Percentiles rank a stretch among this genome's conserved stretches.
Conservation (phyloP, 1,140 invertebrate species). For the Rhynchophorus ferrugineus region DNA sequence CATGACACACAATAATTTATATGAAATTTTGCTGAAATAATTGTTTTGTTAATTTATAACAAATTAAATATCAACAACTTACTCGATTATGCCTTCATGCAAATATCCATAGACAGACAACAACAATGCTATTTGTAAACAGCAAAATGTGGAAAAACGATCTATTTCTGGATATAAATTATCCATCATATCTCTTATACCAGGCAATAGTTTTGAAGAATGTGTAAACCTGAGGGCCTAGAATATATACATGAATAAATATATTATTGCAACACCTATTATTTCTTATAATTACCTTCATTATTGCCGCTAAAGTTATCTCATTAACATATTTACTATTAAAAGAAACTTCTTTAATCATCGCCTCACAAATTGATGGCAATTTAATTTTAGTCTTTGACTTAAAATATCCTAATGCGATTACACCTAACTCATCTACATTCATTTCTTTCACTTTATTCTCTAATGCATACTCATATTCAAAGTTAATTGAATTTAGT, state of each 20-base stretch:
- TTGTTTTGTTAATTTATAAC: too few relatives aligned
- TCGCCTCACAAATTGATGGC: slow-evolving; percentile 36
- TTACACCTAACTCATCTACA: slow-evolving; percentile 48
- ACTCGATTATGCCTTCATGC: neutral
- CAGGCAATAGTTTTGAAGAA: slow-evolving; percentile 9
- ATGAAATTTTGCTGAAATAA: slow-evolving; percentile 18
- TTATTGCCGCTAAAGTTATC: slow-evolving; percentile 44
- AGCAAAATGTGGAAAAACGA: slow-evolving; percentile 39
- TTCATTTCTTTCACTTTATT: slow-evolving; percentile 42
- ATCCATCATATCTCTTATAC: slow-evolving; percentile 24
- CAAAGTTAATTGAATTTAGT: slow-evolving; percentile 43
- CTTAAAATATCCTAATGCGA: slow-evolving; percentile 56
- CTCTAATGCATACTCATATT: slow-evolving; percentile 46
- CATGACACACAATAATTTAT: slow-evolving; percentile 26
- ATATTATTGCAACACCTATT: neutral
- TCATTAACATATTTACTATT: slow-evolving; percentile 43
- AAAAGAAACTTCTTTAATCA: slow-evolving; percentile 40
- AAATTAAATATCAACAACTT: too few relatives aligned
- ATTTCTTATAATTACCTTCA: slow-evolving; percentile 45
- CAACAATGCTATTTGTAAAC: slow-evolving; percentile 48
- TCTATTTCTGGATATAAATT: slow-evolving; percentile 37
- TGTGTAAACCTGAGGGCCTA: slow-evolving; percentile 25
- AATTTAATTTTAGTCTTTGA: slow-evolving; percentile 47
- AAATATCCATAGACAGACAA: slow-evolving; percentile 32
- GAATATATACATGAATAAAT: slow-evolving; percentile 15